Evolutionary conservation across 2,888 invertebrate species (phyloP), one percentile per base, ranked within the genome.

Genomic region (Platycnemis pennipes): DNA sequence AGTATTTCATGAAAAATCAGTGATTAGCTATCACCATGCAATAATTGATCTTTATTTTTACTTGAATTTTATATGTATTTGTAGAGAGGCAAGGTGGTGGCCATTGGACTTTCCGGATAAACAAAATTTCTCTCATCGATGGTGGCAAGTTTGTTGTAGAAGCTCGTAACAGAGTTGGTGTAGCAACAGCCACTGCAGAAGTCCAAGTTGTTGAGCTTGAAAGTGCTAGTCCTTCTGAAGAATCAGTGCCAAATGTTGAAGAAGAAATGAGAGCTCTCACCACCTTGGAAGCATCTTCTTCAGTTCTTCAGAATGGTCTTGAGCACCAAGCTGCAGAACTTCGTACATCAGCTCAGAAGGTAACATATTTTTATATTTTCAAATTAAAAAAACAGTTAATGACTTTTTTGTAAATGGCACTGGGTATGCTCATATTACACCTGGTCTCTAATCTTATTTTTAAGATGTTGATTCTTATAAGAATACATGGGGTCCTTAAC

Each of bases 41-140:
- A n/a, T n/a, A 7, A 88, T 11, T 88, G 45, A 87, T 22, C 22
- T 31, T 37, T 77, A 85, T 56, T 94, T 86, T 87, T 87, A 44
- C 86, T 22, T 53, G 77, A 77, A 77, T 85, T n/a, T 3, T 85
- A 37, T n/a, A 69, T 94, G 87, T 77, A 94, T 53, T 77, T 94
- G 94, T 45, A 95, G 95, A 95, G 94, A 95, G 95, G 85, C 94
- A 94, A 94, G 95, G 95, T 26, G 94, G 95, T 91, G 95, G 95
- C 16, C 94, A 94, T 69, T 95, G 95, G 95, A 94, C 94, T 44
- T 94, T 95, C 26, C 94, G 94, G 88, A 94, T 95, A 31, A 94
- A 95, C 22, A 94, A 94, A 94, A 94, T 87, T 69, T 94, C 95
- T 94, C 94, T 94, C 42, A 63, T 87, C 19, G 94, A 94, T 87